Evolutionary conservation across 2,888 invertebrate genomes (phyloP), one percentile per base, ranked within the genome.

Genomic region (Glyphotaelius pellucidus): DNA sequence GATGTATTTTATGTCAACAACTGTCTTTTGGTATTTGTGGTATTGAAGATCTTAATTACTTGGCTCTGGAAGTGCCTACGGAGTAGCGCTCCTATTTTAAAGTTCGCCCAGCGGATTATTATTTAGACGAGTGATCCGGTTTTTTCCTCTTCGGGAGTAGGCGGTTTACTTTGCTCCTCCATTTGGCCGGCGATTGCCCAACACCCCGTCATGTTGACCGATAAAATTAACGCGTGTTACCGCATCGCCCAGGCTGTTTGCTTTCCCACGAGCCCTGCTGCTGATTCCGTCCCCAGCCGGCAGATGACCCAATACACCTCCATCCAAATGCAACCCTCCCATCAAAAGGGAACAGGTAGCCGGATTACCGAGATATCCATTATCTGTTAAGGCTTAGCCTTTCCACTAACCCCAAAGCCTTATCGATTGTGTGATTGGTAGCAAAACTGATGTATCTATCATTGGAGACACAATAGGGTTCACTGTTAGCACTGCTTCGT

Each of bases 201-300:
- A 85, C 85, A 85, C 85, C 87, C 52, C 87, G 52, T 87, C 87
- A 30, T 87, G 30, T 87, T 87, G 87, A 87, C 87, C 52, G 52
- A 52, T 52, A 87, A 47, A 87, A 87, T 87, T 87, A 87, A 42
- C 85, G 87, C 87, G 87, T 30, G 52, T 87, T 87, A 31, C 47
- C n/a, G 31, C 83, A 32, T 19, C 31, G 87, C 31, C 87, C 87
- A 30, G 14, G 52, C 31, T 87, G 87, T 87, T 87, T 87, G 32
- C 87, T 31, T 87, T 87, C 87, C 87, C 87, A 87, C 67, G 84
- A 31, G 87, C 52, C 35, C 15, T 35, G 31, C 84, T n/a, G 47
- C 52, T 32, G 5, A 42, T 9, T 84, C 25, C 12, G 84, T 84
- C 15, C 42, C 38, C 25, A 38, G 19, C 11, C 85, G n/a, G n/a